These are phyloP conservation scores for Heloderma charlesbogerti DNA, from an alignment of 2,113 vertebrate genomes.

Conservation along the genomic window DNA sequence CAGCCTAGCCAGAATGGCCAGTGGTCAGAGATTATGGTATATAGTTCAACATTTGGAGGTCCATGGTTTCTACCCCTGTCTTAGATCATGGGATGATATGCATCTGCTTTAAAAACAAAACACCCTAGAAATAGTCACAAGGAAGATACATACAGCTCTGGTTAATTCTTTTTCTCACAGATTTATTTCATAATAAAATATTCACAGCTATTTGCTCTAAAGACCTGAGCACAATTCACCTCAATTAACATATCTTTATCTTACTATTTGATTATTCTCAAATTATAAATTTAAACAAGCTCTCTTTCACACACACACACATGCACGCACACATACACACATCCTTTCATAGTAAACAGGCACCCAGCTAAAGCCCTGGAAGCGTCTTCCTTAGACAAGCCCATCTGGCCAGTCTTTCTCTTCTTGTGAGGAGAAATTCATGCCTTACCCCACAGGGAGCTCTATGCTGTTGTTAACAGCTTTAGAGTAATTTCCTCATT, in stretches of 20 bases:
- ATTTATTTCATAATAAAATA: constrained; percentile 65
- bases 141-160: constrained; percentile 24
- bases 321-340: constrained; percentile 35
- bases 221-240: constrained; percentile 57
- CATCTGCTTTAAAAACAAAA: constrained; percentile 23
- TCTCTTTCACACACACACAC: background rate
- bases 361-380: constrained; percentile 27
- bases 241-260: constrained; percentile 67
- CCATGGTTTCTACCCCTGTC: background rate
- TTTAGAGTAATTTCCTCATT: constrained; percentile 72
- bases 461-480: constrained; percentile 61
- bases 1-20: background rate
- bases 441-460: constrained; percentile 52
- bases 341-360: constrained; percentile 62
- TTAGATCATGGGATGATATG: background rate
- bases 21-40: background rate
- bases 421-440: constrained; percentile 54
- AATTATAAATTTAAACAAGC: constrained; percentile 72
- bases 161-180: constrained; percentile 43
- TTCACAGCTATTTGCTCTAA: constrained; percentile 53
- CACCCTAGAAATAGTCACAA: constrained; percentile 19
- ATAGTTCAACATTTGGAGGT: background rate
- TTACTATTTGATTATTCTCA: constrained; percentile 58
- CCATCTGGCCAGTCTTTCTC: constrained; percentile 59
- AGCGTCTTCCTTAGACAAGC: constrained; percentile 59